Evolutionary conservation across 2,888 invertebrate species (phyloP).

Genomic region (Platypus cylindrus): DNA sequence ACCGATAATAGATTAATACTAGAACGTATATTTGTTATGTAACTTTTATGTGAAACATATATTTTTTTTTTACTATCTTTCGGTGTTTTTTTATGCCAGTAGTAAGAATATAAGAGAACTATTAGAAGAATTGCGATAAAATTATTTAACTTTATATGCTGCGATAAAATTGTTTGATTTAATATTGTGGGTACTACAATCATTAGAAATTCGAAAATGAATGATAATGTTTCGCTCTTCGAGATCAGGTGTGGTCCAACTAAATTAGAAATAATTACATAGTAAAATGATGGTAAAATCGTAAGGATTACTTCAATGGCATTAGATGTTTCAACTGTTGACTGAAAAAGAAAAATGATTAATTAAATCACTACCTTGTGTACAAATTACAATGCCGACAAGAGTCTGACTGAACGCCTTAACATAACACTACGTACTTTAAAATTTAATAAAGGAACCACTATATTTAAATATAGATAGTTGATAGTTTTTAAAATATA

Average conservation of each 20-base stretch:
- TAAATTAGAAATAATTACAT: constrained; percentile 25
- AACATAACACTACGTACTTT: too few species aligned
- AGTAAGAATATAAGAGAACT: neutral
- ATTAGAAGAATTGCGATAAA: neutral
- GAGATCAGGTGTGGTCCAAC: constrained; percentile 20
- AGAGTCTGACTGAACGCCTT: too few species aligned
- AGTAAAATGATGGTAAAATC: constrained; percentile 29
- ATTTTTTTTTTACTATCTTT: constrained; percentile 3
- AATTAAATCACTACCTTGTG: too few species aligned
- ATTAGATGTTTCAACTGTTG: too few species aligned
- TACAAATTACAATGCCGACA: too few species aligned
- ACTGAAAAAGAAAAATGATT: too few species aligned
- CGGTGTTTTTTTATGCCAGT: neutral
- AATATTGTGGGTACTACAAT: constrained; percentile 44
- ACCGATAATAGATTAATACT: constrained; percentile 60
- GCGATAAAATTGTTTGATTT: constrained; percentile 41
- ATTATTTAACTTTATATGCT: constrained; percentile 23
- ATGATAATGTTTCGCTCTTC: constrained; percentile 17
- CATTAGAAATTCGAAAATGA: constrained; percentile 40
- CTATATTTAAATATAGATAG: too few species aligned
- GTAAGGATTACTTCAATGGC: constrained; percentile 37
- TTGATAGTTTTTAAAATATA: too few species aligned
- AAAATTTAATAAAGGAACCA: too few species aligned
- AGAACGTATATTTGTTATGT: constrained; percentile 57
- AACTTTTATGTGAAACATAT: constrained; percentile 17